Evolutionary conservation across 2,113 vertebrate species (phyloP).

Genomic region (Panthera uncia): DNA sequence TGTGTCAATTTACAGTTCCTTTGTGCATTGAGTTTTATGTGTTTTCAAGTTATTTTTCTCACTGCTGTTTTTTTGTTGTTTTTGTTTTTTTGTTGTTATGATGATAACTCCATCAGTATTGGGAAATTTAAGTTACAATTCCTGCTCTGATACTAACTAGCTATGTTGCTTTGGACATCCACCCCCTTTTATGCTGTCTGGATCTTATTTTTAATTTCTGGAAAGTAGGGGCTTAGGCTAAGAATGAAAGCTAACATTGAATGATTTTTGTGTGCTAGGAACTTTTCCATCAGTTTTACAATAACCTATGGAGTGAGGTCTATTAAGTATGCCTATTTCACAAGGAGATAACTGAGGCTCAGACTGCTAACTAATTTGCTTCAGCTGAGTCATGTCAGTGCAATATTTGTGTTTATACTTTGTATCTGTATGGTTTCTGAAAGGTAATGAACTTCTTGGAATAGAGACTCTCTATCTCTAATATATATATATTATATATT

Average conservation of each 20-base stretch:
- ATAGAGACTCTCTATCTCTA: background rate
- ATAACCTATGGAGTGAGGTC: background rate
- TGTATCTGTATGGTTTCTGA: background rate
- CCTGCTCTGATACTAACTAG: background rate
- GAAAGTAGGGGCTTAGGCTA: background rate
- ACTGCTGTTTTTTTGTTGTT: background rate
- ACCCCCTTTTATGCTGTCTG: background rate
- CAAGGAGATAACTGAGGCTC: background rate
- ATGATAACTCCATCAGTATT: background rate
- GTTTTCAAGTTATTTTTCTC: background rate
- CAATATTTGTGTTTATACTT: background rate
- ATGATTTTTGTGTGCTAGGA: background rate
- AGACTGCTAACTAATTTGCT: background rate
- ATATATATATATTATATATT: too few species aligned
- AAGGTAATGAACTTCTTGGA: slow-evolving; percentile 7
- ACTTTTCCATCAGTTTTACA: background rate
- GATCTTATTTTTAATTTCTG: background rate
- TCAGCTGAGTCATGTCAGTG: background rate
- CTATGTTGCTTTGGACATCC: background rate
- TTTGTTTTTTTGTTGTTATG: background rate
- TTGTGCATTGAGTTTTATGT: background rate
- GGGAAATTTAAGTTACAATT: background rate
- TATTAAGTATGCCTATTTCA: background rate
- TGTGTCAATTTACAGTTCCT: background rate
- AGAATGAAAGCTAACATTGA: background rate